phyloP scores from a whole-genome alignment of 2,797 vertebrate genomes.

The Aselliscus stoliczkanus region DNA sequence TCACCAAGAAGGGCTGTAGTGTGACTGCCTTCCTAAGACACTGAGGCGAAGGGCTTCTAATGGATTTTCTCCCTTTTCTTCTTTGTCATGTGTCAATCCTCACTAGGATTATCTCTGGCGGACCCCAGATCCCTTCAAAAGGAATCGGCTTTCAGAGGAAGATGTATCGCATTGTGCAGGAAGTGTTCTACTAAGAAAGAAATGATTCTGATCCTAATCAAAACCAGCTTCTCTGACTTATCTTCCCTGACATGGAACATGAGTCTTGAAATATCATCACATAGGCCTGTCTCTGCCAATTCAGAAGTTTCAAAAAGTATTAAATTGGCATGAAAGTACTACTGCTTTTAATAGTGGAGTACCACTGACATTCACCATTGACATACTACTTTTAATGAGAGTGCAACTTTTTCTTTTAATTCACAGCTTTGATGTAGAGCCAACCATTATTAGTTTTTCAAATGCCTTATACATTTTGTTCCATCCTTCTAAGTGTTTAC shows the following conservation, averaged over 20 bases:
- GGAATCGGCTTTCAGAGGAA: neutral
- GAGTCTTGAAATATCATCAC: neutral
- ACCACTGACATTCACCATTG: neutral
- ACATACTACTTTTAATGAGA: neutral
- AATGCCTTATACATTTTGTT: neutral
- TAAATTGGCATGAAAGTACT: neutral
- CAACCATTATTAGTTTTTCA: neutral
- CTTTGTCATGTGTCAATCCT: neutral
- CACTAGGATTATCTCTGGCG: neutral
- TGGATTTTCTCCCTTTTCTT: neutral
- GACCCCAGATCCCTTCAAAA: neutral
- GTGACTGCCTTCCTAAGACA: neutral
- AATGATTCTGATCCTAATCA: neutral
- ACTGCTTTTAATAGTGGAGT: neutral
- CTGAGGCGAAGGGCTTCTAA: neutral
- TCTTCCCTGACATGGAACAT: neutral
- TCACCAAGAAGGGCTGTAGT: fast-evolving
- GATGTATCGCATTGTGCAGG: neutral
- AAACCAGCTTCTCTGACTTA: neutral
- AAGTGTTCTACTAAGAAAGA: neutral
- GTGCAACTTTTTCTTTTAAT: neutral
- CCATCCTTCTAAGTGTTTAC: neutral
- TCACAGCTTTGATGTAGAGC: neutral
- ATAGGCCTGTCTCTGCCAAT: neutral
- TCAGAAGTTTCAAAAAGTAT: slow-evolving; percentile 3